Evolutionary conservation across 1,140 invertebrate genomes (phyloP).

Genomic region (Zaprionus ornatus): DNA sequence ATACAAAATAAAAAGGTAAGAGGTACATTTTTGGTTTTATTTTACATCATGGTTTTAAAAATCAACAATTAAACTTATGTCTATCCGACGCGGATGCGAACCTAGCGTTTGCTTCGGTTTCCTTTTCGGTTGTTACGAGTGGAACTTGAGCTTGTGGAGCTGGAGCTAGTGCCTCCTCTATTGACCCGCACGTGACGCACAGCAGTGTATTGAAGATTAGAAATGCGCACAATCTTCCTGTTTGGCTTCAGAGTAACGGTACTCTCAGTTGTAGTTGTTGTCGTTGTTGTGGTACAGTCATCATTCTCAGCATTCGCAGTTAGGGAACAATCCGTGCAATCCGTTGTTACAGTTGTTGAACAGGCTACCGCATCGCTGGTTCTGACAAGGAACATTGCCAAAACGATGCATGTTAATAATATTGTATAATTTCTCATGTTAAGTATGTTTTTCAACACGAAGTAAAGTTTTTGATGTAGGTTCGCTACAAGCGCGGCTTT

Average conservation of each 20-base stretch:
- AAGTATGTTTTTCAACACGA: neutral
- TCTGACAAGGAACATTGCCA: constrained; percentile 8
- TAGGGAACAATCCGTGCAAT: constrained; percentile 21
- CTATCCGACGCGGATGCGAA: neutral
- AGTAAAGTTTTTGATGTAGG: no score
- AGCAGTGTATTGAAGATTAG: constrained; percentile 26
- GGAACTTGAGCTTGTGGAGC: no score
- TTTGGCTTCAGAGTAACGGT: neutral
- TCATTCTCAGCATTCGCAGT: neutral
- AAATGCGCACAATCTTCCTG: constrained; percentile 15
- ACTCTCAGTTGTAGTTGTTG: neutral
- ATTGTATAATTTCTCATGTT: neutral
- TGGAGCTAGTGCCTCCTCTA: neutral
- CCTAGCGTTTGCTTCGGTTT: neutral
- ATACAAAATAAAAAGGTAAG: no score
- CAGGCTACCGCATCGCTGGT: constrained; percentile 22
- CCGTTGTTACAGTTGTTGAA: constrained; percentile 5
- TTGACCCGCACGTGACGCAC: constrained; percentile 36
- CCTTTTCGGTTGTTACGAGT: no score
- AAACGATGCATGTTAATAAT: neutral
- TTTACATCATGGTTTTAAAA: neutral
- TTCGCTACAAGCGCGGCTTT: no score
- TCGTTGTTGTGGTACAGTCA: constrained; percentile 21
- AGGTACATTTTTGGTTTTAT: neutral
- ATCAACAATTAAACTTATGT: neutral